Evolutionary conservation across 2,113 vertebrate genomes (phyloP).

Genomic region (Marcusenius ussheri): DNA sequence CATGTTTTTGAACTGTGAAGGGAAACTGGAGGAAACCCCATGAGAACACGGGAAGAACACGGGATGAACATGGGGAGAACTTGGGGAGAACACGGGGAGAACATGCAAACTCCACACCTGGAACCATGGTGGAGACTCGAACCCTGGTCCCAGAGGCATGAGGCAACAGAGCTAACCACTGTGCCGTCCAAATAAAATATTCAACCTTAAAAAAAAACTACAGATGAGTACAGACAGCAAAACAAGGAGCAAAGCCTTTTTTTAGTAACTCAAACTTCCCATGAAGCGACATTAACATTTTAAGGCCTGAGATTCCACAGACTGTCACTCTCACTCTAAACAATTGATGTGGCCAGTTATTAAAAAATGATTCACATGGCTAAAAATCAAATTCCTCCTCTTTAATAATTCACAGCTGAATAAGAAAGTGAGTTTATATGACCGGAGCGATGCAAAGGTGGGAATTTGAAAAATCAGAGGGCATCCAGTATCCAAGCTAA

Average conservation of each 20-base stretch:
- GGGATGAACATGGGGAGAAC: no score
- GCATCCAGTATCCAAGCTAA: background rate
- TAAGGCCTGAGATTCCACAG: background rate
- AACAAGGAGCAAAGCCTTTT: background rate
- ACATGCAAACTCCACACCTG: no score
- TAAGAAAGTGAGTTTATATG: background rate
- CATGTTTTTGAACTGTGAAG: no score
- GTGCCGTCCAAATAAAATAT: background rate
- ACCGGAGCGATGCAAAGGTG: background rate
- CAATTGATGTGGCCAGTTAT: background rate
- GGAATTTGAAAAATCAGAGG: background rate
- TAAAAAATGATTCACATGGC: background rate
- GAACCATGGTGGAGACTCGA: no score
- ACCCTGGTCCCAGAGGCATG: no score
- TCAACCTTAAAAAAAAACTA: background rate
- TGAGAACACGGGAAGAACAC: no score
- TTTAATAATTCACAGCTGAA: slow-evolving; percentile 17
- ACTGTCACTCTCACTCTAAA: background rate
- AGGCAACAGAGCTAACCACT: no score
- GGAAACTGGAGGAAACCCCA: no score
- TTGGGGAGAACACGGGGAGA: no score
- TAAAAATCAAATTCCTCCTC: slow-evolving; percentile 14
- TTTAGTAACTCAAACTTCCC: background rate
- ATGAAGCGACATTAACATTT: background rate
- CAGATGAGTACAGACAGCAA: background rate